Base-by-base conservation (phyloP, 1,140 invertebrate genomes). In the Anastrepha obliqua region DNA sequence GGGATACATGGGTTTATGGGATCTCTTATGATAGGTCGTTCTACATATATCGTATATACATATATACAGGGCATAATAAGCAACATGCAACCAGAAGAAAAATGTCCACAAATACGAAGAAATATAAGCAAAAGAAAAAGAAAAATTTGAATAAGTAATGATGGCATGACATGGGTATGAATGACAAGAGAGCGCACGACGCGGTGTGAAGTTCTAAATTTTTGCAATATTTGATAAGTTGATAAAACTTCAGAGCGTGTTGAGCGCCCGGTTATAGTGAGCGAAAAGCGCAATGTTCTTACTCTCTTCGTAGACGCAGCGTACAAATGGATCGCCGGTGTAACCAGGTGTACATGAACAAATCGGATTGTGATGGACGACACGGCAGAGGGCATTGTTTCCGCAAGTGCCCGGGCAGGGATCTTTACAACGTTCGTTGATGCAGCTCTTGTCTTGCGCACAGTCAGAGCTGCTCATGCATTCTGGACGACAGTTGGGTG, bases 371-470 rank as follows among this genome's bases (percentile, higher is more conserved):
- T 97, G 97, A 91, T 96, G 97, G 20, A 96, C 94, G 39, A 96
- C 96, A 60, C 95, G 94, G 91, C 96, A 97, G 89, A 95, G 94
- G 2, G 96, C 97, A 92, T 97, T 96, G 42, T 94, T 93, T 29
- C 96, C 96, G 91, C 97, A 97, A n/a, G 96, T 95, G 78, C 95
- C 95, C 15, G 95, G 94, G 91, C 97, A 97, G 85, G 97, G 97
- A 94, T 97, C 96, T 90, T 95, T 94, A 92, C 97, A 97, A 93
- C 95, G 96, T 89, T 95, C 95, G 90, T 97, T 96, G 64, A 96
- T 94, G 89, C 96, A 97, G 64, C 96, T 95, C 89, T 93, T 95
- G 89, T 96, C 95, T 90, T 95, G 95, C 87, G 95, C 92, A 93
- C 96, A 97, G 89, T 97, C 96, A 60, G 95, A 95, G 92, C 96